Evolutionary conservation across 2,888 invertebrate genomes (phyloP).

Genomic region (Spodoptera picta): DNA sequence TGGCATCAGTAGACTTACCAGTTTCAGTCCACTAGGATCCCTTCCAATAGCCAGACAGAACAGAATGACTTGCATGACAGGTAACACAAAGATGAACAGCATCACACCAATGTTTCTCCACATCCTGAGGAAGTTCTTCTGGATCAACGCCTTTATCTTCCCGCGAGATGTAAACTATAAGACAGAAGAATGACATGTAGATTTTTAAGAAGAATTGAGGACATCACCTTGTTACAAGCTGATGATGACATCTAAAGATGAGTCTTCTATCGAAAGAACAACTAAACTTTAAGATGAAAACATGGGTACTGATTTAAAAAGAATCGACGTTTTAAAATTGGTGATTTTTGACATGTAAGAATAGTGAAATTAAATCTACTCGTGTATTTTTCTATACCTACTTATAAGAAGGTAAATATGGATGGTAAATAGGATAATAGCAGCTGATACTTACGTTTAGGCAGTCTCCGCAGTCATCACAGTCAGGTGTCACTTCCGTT

Average conservation of each 20-base stretch:
- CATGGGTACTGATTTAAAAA: too few species aligned
- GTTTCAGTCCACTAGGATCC: conserved; percentile 93
- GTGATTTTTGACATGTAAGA: too few species aligned
- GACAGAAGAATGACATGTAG: conserved; percentile 15
- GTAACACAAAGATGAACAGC: conserved; percentile 97
- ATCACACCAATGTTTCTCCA: conserved; percentile 97
- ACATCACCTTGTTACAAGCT: too few species aligned
- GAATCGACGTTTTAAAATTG: too few species aligned
- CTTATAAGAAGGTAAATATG: too few species aligned
- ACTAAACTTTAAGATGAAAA: too few species aligned
- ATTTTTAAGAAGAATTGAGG: not conserved
- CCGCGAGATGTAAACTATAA: conserved; percentile 92
- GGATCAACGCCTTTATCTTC: conserved; percentile 94
- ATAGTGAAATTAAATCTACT: too few species aligned
- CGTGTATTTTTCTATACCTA: too few species aligned
- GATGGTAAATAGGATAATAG: too few species aligned
- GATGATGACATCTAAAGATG: too few species aligned
- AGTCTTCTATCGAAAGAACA: too few species aligned
- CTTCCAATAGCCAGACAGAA: conserved; percentile 97
- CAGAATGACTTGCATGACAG: conserved; percentile 97
- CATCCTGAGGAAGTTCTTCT: conserved; percentile 96
- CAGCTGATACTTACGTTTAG: conserved; percentile 76
- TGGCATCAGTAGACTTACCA: conserved; percentile 89
- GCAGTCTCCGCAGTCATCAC: conserved; percentile 89
- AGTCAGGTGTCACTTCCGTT: conserved; percentile 85